phyloP scores from a whole-genome alignment of 2,888 invertebrate genomes.

The Dioctria rufipes region DNA sequence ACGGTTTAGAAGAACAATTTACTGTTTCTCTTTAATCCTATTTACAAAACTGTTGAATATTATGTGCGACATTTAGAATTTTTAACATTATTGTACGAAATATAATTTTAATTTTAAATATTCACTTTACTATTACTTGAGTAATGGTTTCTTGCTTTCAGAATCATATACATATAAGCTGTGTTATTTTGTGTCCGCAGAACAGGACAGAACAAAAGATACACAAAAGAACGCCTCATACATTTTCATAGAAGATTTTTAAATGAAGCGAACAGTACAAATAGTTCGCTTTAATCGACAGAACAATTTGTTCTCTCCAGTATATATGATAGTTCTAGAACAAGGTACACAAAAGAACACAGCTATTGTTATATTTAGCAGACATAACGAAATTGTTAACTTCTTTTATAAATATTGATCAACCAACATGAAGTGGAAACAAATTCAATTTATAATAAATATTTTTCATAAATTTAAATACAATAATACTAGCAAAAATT shows the following conservation, averaged over 20 bases:
- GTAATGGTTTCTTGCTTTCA: not conserved
- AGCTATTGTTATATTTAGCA: not conserved
- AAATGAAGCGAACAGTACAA: no score
- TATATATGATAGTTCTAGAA: no score
- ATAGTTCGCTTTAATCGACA: no score
- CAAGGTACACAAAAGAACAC: no score
- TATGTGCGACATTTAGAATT: conserved; percentile 50
- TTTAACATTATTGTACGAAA: conserved; percentile 42
- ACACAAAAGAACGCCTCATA: no score
- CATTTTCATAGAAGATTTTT: no score
- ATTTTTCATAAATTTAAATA: no score
- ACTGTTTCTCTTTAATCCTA: conserved; percentile 16
- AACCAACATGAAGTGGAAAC: not conserved
- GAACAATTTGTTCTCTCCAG: no score
- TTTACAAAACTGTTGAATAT: conserved; percentile 45
- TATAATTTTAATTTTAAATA: not conserved
- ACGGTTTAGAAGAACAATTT: conserved; percentile 32
- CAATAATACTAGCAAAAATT: no score
- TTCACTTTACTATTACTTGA: conserved; percentile 9
- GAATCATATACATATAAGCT: not conserved
- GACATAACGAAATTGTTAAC: conserved; percentile 15
- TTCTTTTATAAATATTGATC: not conserved
- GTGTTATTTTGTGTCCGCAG: no score
- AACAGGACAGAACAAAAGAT: no score
- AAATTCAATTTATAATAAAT: not conserved